These are phyloP conservation scores for Drosophila nr. fundita DNA, from an alignment of 2,888 invertebrate genomes.

Conservation along the genomic window DNA sequence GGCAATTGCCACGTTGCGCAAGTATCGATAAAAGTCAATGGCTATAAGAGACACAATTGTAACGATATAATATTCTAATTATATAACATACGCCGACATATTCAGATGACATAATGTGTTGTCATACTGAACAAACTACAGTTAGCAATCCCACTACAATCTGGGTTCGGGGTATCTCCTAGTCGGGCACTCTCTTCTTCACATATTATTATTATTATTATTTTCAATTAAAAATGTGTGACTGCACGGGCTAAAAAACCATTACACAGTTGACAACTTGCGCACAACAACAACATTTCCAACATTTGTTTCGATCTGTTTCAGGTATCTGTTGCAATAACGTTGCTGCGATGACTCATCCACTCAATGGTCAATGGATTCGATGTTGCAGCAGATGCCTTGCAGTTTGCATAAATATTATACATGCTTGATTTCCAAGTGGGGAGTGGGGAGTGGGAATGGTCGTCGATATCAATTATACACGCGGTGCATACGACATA, in stretches of 20 bases:
- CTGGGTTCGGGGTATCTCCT: not conserved
- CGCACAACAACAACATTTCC: not conserved
- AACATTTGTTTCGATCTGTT: not conserved
- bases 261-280: not conserved
- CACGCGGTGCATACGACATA: conserved; percentile 17
- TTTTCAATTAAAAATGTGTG: not conserved
- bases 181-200: not conserved
- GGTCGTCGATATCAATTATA: conserved; percentile 34
- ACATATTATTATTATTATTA: not conserved
- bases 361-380: conserved; percentile 11
- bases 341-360: not conserved
- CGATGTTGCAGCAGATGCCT: not conserved
- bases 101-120: not conserved
- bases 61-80: not conserved
- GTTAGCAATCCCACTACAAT: not conserved
- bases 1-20: not conserved
- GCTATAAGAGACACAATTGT: not conserved
- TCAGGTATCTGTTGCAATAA: not conserved
- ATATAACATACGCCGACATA: not conserved
- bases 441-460: not conserved
- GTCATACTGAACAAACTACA: not conserved
- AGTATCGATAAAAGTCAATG: not conserved
- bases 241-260: not conserved
- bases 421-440: not conserved
- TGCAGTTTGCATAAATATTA: conserved; percentile 23